phyloP scores from a whole-genome alignment of 1,140 invertebrate genomes.

The Hycleus phaleratus region DNA sequence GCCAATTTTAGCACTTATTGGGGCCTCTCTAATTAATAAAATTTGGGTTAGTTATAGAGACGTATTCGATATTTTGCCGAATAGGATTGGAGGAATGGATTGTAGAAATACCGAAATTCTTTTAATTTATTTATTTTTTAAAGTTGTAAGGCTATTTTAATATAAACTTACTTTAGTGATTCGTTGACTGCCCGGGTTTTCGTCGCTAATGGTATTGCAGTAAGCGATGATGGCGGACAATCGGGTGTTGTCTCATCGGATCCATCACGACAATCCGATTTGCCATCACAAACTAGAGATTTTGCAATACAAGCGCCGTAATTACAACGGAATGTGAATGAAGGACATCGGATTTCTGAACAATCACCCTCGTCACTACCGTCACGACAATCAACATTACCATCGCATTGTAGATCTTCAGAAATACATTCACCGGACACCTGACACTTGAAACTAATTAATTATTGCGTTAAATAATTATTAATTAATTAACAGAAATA shows the following conservation, averaged over 20 bases:
- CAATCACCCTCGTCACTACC: constrained; percentile 55
- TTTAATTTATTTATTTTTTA: too few species aligned
- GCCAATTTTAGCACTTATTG: neutral
- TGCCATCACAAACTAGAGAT: constrained; percentile 47
- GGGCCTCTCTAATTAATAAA: constrained; percentile 32
- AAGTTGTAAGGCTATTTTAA: too few species aligned
- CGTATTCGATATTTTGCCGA: constrained; percentile 26
- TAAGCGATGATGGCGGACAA: neutral
- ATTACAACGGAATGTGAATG: constrained; percentile 43
- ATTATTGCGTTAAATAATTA: too few species aligned
- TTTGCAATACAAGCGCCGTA: constrained; percentile 49
- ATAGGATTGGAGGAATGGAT: constrained; percentile 29
- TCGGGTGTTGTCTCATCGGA: constrained; percentile 44
- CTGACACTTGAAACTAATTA: too few species aligned
- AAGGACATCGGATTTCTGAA: constrained; percentile 18
- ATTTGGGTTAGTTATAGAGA: constrained; percentile 26
- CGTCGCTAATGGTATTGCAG: constrained; percentile 22
- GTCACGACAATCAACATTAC: constrained; percentile 53
- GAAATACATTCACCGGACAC: constrained; percentile 41
- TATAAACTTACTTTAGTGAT: constrained; percentile 52
- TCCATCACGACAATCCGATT: constrained; percentile 49
- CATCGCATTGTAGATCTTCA: constrained; percentile 47
- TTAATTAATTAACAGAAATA: too few species aligned
- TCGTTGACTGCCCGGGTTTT: constrained; percentile 48
- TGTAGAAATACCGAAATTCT: too few species aligned